Evolutionary conservation across 2,797 vertebrate species (phyloP), one percentile per base, ranked within the genome.

Genomic region (Tenualosa thibaudeaui): DNA sequence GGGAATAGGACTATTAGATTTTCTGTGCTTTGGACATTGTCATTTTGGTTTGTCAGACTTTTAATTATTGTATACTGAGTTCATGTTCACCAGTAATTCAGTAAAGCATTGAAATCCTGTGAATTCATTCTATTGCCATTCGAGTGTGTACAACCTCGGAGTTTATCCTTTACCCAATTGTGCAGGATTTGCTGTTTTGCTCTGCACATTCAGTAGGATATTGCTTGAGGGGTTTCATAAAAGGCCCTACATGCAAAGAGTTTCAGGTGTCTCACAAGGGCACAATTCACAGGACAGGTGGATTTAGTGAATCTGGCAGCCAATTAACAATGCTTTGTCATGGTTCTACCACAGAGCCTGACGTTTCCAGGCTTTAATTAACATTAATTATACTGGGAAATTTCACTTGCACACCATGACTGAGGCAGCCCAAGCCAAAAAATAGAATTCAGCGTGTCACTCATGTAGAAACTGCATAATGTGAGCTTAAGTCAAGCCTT

Each of bases 311-410:
- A 94, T 92, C 91, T 95, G 95, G 94, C 95, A 96, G 93, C 94
- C 95, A 94, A 94, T 95, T 95, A 96, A 95, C 93, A 95, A 93
- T 92, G 94, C 94, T 95, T 95, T 95, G 95, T 95, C 93, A 95
- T 91, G 93, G 93, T 93, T 91, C 91, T 91, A 93, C 94, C 94
- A 94, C 91, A 89, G 86, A 92, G 95, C 92, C 90, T 92, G 94
- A 94, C 95, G 94, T 94, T 93, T 94, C 93, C 92, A 94, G 93
- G 91, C 93, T 94, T 92, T 94, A 94, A 96, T 95, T 92, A 93
- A 92, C 94, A 94, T 95, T 95, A 95, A 96, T 96, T 94, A 95
- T 91, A 93, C 90, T 90, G 91, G 90, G 91, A 94, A 93, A 94
- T 95, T 93, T 93, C 90, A 94, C 93, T 95, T 93, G 93, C 88